Base-by-base conservation (phyloP, 2,888 invertebrate genomes). In the Oligia latruncula region DNA sequence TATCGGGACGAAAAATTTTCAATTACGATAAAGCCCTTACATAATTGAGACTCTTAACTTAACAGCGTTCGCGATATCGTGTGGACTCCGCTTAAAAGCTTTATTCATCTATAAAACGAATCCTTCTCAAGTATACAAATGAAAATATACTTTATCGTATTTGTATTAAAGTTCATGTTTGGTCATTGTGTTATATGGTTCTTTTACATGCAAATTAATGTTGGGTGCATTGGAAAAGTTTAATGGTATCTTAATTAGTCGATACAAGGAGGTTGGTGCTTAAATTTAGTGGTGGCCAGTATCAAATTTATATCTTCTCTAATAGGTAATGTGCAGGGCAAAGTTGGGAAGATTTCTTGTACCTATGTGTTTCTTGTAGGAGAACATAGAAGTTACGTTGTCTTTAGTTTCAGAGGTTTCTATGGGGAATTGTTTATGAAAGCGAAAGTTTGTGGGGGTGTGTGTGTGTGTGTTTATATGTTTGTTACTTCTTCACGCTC, bases 31-130 rank as follows among this genome's bases (percentile, higher is more conserved):
- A 90, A 85, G 65, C 80, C 80, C 72, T 89, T 83, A 90, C 82
- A 89, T 90, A 90, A 90, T 90, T 90, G 89, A 90, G 88, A 83
- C 83, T 86, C 84, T 89, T 84, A 82, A 87, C 82, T 89, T 83
- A 82, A 86, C 84, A 88, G 74, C 81, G 82, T 89, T 90, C 81
- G 87, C 83, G 89, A 89, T 89, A 90, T 85, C 88, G 40, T 89
- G 76, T 81, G 84, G 81, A 85, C 82, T 82, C 77, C 52, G 84
- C 84, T 85, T 89, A 89, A 89, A 89, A 90, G 89, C 85, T 88
- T 88, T 82, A 88, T 86, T 85, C 83, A 76, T 88, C 83, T 87
- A 86, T 77, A 86, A 80, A 85, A 77, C 66, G 52, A 71, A 74
- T 65, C 58, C 60, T 66, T 40, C 64, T 77, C 55, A 46, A 78